These are phyloP conservation scores for Epirrhoe alternata DNA, from an alignment of 2,888 invertebrate species.

Conservation along the genomic window DNA sequence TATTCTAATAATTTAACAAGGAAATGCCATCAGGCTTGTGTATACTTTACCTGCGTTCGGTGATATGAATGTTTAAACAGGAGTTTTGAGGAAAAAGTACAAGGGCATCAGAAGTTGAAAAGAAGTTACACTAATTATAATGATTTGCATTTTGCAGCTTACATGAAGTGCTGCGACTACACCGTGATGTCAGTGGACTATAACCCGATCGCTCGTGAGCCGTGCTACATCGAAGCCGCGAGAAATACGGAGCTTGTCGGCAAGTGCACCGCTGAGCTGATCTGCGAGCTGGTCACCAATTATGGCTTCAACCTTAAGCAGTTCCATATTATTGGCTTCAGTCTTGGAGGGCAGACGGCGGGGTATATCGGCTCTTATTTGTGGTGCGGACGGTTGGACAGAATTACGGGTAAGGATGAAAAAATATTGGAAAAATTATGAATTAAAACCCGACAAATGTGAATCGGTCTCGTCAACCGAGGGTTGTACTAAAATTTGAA, in stretches of 20 bases:
- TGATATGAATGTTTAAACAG: too few relatives aligned
- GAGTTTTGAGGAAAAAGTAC: not conserved
- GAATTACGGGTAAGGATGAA: conserved; percentile 82
- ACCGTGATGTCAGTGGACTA: conserved; percentile 88
- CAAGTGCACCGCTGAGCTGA: conserved; percentile 85
- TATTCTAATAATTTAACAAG: too few relatives aligned
- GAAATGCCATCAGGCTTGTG: too few relatives aligned
- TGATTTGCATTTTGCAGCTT: conserved; percentile 73
- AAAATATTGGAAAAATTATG: not conserved
- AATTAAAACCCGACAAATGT: too few relatives aligned
- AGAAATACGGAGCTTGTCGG: conserved; percentile 85
- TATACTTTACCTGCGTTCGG: too few relatives aligned
- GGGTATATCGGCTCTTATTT: conserved; percentile 81
- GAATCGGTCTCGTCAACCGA: too few relatives aligned
- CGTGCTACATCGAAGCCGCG: conserved; percentile 86
- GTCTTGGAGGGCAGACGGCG: conserved; percentile 86
- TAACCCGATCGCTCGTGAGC: conserved; percentile 82
- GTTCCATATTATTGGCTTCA: conserved; percentile 87
- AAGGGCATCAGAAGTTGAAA: not conserved
- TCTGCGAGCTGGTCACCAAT: conserved; percentile 78
- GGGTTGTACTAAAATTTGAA: too few relatives aligned
- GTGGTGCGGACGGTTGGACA: conserved; percentile 69
- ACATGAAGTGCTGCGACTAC: conserved; percentile 82
- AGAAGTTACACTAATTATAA: not conserved
- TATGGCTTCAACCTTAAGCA: conserved; percentile 68